Percentiles rank a stretch among this genome's conserved stretches.
phyloP scores from a whole-genome alignment of 2,113 vertebrate species.

The Callorhinus ursinus region DNA sequence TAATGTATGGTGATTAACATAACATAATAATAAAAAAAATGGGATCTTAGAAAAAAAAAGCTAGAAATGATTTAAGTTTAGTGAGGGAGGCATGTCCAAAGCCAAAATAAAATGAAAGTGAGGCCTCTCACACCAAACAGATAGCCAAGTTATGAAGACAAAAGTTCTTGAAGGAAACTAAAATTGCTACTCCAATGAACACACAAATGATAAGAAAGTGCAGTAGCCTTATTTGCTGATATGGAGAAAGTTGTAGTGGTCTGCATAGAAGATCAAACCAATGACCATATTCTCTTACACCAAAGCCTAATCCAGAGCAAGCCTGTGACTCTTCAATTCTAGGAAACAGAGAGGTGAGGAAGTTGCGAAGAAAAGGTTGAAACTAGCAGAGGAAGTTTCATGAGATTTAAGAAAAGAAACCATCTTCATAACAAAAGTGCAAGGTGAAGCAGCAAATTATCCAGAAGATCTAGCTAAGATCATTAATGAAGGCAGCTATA shows the following conservation, averaged over 20 bases:
- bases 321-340: background rate
- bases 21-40: no score
- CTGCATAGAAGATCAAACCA: background rate
- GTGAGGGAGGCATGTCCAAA: background rate
- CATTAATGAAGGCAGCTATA: background rate
- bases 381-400: background rate
- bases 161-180: background rate
- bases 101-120: background rate
- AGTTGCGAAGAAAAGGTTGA: background rate
- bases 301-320: background rate
- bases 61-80: background rate
- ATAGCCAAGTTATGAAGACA: background rate
- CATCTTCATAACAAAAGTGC: background rate
- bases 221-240: background rate
- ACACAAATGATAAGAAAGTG: background rate
- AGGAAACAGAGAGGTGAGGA: background rate
- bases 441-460: background rate
- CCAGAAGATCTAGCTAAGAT: background rate
- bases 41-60: background rate
- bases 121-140: background rate
- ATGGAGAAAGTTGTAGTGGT: background rate
- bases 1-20: no score
- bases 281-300: background rate
- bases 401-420: background rate
- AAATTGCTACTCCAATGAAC: background rate